A percentile compares a stretch with the other conserved stretches of the same genome.
Evolutionary conservation across 2,797 vertebrate species (phyloP).

Genomic region (Pseudomugil tenellus): DNA sequence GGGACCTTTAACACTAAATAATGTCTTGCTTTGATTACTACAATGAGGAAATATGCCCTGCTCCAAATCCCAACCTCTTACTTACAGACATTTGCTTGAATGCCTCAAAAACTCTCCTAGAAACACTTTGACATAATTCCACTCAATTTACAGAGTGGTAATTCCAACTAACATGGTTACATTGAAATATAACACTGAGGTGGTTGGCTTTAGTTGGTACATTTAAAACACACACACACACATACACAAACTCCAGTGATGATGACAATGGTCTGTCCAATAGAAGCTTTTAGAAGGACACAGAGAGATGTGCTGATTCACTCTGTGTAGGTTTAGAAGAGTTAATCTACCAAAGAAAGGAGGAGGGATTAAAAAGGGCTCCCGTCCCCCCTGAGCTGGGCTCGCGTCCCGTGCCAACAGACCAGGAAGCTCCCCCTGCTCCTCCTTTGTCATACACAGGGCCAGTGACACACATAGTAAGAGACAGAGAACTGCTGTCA

Average conservation of each 20-base stretch:
- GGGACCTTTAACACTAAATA: not conserved
- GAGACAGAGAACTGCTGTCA: slow-evolving; percentile 73
- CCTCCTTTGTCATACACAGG: slow-evolving; percentile 57
- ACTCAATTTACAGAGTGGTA: not conserved
- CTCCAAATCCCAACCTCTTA: not conserved
- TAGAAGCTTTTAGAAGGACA: slow-evolving; percentile 67
- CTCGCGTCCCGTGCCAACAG: slow-evolving; percentile 51
- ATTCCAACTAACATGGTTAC: not conserved
- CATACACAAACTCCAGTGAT: slow-evolving; percentile 34
- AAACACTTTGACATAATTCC: not conserved
- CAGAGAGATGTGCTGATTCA: slow-evolving; percentile 85
- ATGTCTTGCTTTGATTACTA: not conserved
- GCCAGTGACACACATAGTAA: slow-evolving; percentile 55
- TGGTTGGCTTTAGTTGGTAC: slow-evolving; percentile 13
- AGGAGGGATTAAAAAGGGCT: slow-evolving; percentile 77
- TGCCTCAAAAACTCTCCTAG: not conserved
- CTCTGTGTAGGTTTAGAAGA: slow-evolving; percentile 75
- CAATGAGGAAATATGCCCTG: not conserved
- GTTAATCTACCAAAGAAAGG: slow-evolving; percentile 83
- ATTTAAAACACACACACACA: slow-evolving; percentile 30
- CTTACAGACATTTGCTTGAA: not conserved
- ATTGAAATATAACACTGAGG: not conserved
- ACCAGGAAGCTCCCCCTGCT: slow-evolving; percentile 50
- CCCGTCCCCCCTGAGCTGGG: slow-evolving; percentile 36
- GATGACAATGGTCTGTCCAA: slow-evolving; percentile 43